Conservation (phyloP, 2,797 vertebrate species). For the Megaceryle alcyon region DNA sequence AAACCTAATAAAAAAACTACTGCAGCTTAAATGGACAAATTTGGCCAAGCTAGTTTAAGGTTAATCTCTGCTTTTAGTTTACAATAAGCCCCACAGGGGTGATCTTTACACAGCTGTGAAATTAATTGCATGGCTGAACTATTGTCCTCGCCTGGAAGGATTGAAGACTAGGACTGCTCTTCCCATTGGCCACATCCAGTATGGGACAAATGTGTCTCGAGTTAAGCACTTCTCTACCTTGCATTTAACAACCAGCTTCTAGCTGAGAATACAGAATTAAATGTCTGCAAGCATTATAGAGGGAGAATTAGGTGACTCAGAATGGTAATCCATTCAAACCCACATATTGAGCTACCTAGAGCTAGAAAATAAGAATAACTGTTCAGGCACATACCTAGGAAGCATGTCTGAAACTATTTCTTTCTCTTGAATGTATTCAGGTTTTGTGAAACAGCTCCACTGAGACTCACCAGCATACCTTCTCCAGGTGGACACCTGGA, state of each 20-base stretch:
- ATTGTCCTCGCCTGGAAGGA: background rate
- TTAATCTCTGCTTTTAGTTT: slow-evolving; percentile 9
- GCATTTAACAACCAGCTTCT: background rate
- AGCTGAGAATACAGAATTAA: slow-evolving; percentile 8
- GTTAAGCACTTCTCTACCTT: background rate
- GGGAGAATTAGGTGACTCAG: slow-evolving; percentile 25
- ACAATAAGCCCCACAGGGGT: background rate
- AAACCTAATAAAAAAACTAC: background rate
- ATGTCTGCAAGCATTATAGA: background rate
- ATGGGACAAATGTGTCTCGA: fast-evolving
- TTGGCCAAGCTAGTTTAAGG: background rate
- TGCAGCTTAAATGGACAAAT: background rate
- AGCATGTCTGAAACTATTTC: background rate
- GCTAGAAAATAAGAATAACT: background rate
- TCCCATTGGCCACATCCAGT: background rate
- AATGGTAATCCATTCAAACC: background rate
- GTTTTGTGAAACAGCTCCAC: background rate
- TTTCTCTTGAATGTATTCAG: background rate
- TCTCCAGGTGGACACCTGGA: background rate
- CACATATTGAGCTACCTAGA: background rate
- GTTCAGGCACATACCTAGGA: background rate
- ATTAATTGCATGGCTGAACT: background rate
- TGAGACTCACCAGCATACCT: background rate
- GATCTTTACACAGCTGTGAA: background rate
- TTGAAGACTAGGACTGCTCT: background rate